Evolutionary conservation across 2,888 invertebrate species (phyloP).

Genomic region (Microdon myrmicae): DNA sequence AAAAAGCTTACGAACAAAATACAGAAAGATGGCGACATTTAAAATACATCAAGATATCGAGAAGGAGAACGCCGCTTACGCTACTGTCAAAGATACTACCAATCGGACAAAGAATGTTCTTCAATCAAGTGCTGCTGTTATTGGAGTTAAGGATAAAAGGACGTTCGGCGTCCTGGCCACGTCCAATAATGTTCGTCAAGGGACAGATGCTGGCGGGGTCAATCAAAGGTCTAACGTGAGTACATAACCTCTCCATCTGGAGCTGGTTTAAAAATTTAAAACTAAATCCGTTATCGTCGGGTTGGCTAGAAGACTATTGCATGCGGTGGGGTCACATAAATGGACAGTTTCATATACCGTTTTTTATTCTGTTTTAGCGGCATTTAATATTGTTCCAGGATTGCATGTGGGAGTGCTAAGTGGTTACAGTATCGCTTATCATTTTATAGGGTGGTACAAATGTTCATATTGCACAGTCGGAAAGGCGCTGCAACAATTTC

Average conservation of each 20-base stretch:
- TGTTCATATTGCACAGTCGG: too few relatives aligned
- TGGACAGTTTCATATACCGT: slow-evolving; percentile 12
- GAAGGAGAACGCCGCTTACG: slow-evolving; percentile 69
- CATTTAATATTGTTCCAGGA: too few relatives aligned
- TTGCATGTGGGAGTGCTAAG: too few relatives aligned
- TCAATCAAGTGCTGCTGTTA: slow-evolving; percentile 18
- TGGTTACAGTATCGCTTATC: too few relatives aligned
- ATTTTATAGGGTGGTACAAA: too few relatives aligned
- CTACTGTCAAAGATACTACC: slow-evolving; percentile 33
- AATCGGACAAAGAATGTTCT: slow-evolving; percentile 51
- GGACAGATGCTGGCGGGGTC: slow-evolving; percentile 36
- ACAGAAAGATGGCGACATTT: slow-evolving; percentile 75
- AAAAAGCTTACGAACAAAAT: neutral
- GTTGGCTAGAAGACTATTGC: too few relatives aligned
- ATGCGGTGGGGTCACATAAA: slow-evolving; percentile 21
- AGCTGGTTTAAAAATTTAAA: slow-evolving; percentile 38
- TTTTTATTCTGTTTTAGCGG: slow-evolving; percentile 21
- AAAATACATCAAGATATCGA: slow-evolving; percentile 83
- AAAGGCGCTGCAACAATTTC: too few relatives aligned
- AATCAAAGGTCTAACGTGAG: slow-evolving; percentile 53
- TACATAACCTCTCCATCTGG: slow-evolving; percentile 43
- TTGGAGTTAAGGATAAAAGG: slow-evolving; percentile 42
- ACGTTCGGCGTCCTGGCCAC: slow-evolving; percentile 53
- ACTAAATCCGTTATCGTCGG: slow-evolving; percentile 30
- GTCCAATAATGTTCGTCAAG: slow-evolving; percentile 31